Base-by-base conservation (phyloP, 2,888 invertebrate genomes). In the Lydus trimaculatus region DNA sequence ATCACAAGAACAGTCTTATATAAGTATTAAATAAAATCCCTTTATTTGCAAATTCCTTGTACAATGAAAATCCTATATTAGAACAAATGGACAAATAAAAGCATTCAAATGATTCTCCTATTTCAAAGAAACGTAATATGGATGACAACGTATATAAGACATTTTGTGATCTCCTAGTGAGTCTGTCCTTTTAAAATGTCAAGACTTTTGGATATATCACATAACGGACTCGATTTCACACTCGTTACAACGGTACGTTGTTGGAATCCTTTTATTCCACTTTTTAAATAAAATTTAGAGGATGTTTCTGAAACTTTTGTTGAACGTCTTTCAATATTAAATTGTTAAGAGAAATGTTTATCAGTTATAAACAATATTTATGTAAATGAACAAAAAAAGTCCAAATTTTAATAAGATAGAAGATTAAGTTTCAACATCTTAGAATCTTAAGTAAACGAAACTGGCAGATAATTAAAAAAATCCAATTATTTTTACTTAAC, bases 121-220 rank as follows among this genome's bases (percentile, higher is more conserved):
- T 56, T 56, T 28, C 56, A 56, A 56, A 56, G 56, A 56, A 56
- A 56, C 28, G 56, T 25, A 56, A 56, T 28, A 56, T 56, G 56
- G 25, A 56, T 25, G 56, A 56, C n/a, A 48, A 48, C 20, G 20
- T 48, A 33, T 7, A 33, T 17, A 17, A 9, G 20, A 9, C 28
- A 13, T 56, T 25, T 25, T 56, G 56, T 56, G 23, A 25, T 20
- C 20, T 56, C 3, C 13, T 25, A 13, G 20, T 9, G 20, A 8
- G 39, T 20, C 48, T 2, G 25, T 28, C 15, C 28, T 25, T 56
- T 56, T n/a, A 56, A 56, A 56, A 56, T 28, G 28, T 56, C 56
- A 56, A 52, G 25, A n/a, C n/a, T 56, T n/a, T 56, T 28, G 15
- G 15, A 28, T 56, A 25, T 56, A 56, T 56, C 56, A 56, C 25